These are phyloP conservation scores for Cyclophora albipunctata DNA, from an alignment of 2,888 invertebrate genomes.

Conservation along the genomic window DNA sequence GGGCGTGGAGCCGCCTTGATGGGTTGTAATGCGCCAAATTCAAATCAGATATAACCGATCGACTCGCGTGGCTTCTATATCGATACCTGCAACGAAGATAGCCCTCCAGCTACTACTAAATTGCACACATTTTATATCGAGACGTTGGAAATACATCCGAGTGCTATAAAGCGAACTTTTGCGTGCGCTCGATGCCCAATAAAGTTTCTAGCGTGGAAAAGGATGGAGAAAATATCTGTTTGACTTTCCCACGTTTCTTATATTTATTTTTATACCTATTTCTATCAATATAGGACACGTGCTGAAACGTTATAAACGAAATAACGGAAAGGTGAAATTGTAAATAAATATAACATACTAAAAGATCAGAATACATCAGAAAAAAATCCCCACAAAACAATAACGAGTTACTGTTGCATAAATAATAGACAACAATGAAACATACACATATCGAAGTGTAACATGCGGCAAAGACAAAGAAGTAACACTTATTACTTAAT, in stretches of 20 bases:
- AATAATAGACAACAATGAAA: too few relatives aligned
- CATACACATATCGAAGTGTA: too few relatives aligned
- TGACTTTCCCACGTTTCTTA: slow-evolving; percentile 3
- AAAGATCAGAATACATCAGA: too few relatives aligned
- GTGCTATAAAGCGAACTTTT: slow-evolving; percentile 25
- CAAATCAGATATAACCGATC: slow-evolving; percentile 66
- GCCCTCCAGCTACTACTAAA: slow-evolving; percentile 38
- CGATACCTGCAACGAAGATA: slow-evolving; percentile 36
- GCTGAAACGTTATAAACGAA: too few relatives aligned
- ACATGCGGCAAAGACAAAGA: not conserved
- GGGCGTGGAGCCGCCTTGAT: slow-evolving; percentile 33
- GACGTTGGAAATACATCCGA: slow-evolving; percentile 36
- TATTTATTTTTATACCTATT: not conserved
- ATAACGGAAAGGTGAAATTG: too few relatives aligned
- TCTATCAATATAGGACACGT: not conserved
- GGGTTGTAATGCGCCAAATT: slow-evolving; percentile 62
- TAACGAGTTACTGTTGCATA: too few relatives aligned
- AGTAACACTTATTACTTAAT: slow-evolving; percentile 20
- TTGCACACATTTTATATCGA: slow-evolving; percentile 43
- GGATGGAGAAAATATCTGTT: slow-evolving; percentile 6
- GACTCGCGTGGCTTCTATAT: slow-evolving; percentile 42
- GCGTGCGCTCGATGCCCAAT: slow-evolving; percentile 20
- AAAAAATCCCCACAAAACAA: too few relatives aligned
- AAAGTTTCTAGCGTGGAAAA: slow-evolving; percentile 18
- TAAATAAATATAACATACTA: too few relatives aligned